phyloP scores from a whole-genome alignment of 1,140 invertebrate species.

The Pogonognathellus flavescens region DNA sequence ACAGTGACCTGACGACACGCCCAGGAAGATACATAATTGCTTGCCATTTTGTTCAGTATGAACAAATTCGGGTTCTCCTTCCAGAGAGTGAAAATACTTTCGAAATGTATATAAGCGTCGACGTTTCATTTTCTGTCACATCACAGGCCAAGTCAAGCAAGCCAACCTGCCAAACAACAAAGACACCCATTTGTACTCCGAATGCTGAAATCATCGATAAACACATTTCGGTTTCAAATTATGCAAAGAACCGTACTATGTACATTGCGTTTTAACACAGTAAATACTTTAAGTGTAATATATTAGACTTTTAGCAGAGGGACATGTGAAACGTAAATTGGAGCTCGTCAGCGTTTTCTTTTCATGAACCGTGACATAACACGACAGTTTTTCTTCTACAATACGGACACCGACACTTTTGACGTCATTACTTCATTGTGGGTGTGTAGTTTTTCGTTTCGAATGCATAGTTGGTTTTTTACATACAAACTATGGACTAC shows the following conservation, averaged over 20 bases:
- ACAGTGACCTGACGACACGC: conserved; percentile 24
- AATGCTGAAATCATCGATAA: no score
- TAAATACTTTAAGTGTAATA: not conserved
- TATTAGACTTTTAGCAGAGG: no score
- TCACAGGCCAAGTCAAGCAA: no score
- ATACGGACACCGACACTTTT: conserved; percentile 10
- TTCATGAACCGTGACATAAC: conserved; percentile 13
- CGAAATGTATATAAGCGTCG: no score
- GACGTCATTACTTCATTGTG: conserved; percentile 34
- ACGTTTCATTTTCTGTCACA: no score
- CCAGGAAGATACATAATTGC: conserved; percentile 42
- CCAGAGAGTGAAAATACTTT: no score
- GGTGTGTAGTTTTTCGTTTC: conserved; percentile 20
- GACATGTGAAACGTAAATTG: no score
- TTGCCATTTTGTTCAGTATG: not conserved
- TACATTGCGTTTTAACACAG: not conserved
- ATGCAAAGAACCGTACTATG: not conserved
- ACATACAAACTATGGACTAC: conserved; percentile 8
- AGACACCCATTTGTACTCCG: no score
- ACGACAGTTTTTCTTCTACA: conserved; percentile 12
- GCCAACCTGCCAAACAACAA: no score
- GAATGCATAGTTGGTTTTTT: conserved; percentile 16
- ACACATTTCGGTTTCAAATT: no score
- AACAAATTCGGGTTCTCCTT: no score
- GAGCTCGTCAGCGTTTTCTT: not conserved